A percentile compares a stretch with the other conserved stretches of the same genome.
phyloP scores from a whole-genome alignment of 2,888 invertebrate species.

The Drosophila kuntzei region DNA sequence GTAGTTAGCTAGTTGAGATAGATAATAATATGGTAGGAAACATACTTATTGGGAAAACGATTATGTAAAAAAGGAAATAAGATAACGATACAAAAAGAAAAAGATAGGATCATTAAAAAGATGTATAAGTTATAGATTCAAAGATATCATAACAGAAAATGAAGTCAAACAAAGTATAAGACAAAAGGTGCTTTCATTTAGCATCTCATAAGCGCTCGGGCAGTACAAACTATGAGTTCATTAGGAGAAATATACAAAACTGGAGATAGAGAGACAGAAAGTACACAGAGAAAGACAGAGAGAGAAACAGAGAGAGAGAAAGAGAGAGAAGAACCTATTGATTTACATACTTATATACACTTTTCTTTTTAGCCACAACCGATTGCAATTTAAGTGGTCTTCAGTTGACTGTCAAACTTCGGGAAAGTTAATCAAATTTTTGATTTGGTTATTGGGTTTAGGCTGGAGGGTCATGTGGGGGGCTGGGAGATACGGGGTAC shows the following conservation, averaged over 20 bases:
- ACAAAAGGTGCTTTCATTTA: slow-evolving; percentile 60
- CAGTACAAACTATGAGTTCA: slow-evolving; percentile 43
- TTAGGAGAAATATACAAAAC: slow-evolving; percentile 37
- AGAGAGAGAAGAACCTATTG: slow-evolving; percentile 22
- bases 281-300: slow-evolving; percentile 33
- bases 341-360: slow-evolving; percentile 31
- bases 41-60: slow-evolving; percentile 43
- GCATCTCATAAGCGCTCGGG: slow-evolving; percentile 61
- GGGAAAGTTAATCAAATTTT: slow-evolving; percentile 81
- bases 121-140: slow-evolving; percentile 35
- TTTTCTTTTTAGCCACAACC: slow-evolving; percentile 51
- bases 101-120: slow-evolving; percentile 25
- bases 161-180: slow-evolving; percentile 39
- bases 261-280: slow-evolving; percentile 26
- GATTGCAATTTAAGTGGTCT: slow-evolving; percentile 75
- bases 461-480: slow-evolving; percentile 33
- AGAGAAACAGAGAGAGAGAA: slow-evolving; percentile 27
- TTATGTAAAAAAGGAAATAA: slow-evolving; percentile 27
- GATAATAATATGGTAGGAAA: slow-evolving; percentile 26
- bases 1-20: slow-evolving; percentile 25
- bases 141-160: slow-evolving; percentile 40
- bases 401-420: slow-evolving; percentile 62
- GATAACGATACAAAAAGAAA: slow-evolving; percentile 26
- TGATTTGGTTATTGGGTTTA: slow-evolving; percentile 22
- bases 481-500: slow-evolving; percentile 59